Percentiles rank a stretch among this genome's conserved stretches.
phyloP scores from a whole-genome alignment of 2,888 invertebrate genomes.

The Plebejus melissa region DNA sequence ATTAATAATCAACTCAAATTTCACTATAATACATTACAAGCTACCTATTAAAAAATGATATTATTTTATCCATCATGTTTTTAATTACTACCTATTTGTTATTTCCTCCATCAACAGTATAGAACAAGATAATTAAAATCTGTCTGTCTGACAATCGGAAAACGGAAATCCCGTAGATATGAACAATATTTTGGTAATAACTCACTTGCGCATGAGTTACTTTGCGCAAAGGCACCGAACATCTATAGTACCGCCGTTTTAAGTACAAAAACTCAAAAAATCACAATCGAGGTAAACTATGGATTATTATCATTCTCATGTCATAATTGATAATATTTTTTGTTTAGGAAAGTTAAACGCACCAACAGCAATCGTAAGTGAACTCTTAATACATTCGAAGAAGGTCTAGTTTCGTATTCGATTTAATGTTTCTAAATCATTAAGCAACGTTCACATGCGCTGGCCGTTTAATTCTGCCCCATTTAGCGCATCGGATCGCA shows the following conservation, averaged over 20 bases:
- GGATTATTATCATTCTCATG: conserved; percentile 44
- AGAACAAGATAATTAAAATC: background rate
- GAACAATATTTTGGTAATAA: conserved; percentile 55
- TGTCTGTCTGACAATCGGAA: conserved; percentile 49
- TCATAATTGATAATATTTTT: conserved; percentile 41
- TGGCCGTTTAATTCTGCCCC: conserved; percentile 68
- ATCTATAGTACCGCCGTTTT: conserved; percentile 47
- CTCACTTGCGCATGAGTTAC: conserved; percentile 61
- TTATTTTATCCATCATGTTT: background rate
- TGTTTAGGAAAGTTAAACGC: conserved; percentile 7
- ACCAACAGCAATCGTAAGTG: conserved; percentile 12
- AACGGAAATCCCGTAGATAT: conserved; percentile 72
- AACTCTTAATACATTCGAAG: background rate
- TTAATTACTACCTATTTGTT: background rate
- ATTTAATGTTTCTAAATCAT: conserved; percentile 64
- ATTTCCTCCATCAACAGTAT: background rate
- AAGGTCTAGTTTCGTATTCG: conserved; percentile 33
- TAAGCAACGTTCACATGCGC: conserved; percentile 70
- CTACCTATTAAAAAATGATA: background rate
- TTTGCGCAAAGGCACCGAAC: conserved; percentile 60
- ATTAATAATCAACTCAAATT: background rate
- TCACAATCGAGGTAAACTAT: conserved; percentile 44
- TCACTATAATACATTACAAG: background rate
- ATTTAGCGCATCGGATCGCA: conserved; percentile 72
- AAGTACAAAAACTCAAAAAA: conserved; percentile 42